A percentile compares a stretch with the other conserved stretches of the same genome.
Conservation (phyloP, 2,888 invertebrate species). For the Lasioglossum oenotherae region DNA sequence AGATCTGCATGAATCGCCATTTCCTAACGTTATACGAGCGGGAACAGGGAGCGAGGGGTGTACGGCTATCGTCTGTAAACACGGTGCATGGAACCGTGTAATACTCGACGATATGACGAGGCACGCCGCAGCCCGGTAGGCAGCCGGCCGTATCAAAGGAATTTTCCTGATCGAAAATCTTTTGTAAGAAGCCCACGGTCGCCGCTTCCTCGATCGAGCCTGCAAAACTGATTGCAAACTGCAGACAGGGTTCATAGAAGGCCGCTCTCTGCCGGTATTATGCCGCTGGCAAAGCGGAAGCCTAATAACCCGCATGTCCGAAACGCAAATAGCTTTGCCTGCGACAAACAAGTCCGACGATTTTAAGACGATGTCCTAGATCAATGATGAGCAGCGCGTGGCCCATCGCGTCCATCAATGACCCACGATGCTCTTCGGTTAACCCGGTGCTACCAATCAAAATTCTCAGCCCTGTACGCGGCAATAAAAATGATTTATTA, state of each 20-base stretch:
- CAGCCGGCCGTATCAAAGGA: constrained; percentile 46
- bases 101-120: constrained; percentile 30
- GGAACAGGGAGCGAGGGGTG: background rate
- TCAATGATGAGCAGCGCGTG: background rate
- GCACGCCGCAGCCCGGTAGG: constrained; percentile 15
- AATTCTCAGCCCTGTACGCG: background rate
- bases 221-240: constrained; percentile 49
- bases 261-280: constrained; percentile 32
- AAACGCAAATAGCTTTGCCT: constrained; percentile 61
- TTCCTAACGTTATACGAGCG: background rate
- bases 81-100: constrained; percentile 34
- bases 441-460: background rate
- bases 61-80: constrained; percentile 45
- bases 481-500: background rate
- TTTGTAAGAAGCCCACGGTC: constrained; percentile 9
- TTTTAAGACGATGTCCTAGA: constrained; percentile 32
- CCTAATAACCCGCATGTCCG: constrained; percentile 64
- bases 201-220: constrained; percentile 19
- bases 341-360: constrained; percentile 35
- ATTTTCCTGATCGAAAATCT: constrained; percentile 49
- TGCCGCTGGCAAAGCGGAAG: constrained; percentile 39
- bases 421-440: background rate
- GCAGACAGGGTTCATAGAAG: background rate
- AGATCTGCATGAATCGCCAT: constrained; percentile 37
- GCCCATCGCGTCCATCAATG: background rate